phyloP scores from a whole-genome alignment of 2,888 invertebrate species.

The Microctonus brassicae region DNA sequence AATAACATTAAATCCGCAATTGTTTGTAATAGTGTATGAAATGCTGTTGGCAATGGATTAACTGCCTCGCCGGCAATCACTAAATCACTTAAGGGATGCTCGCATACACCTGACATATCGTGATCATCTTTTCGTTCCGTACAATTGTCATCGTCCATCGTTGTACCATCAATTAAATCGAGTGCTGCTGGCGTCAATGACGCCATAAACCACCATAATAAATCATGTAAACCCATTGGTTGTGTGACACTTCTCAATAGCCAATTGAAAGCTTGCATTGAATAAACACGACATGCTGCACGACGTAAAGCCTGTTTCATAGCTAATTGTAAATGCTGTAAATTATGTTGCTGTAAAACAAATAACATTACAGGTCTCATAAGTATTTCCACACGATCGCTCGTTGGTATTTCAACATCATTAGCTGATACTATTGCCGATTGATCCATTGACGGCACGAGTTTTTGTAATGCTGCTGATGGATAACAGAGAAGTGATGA shows the following conservation, averaged over 20 bases:
- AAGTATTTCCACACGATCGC: slow-evolving; percentile 75
- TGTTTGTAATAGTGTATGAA: slow-evolving; percentile 90
- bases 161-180: slow-evolving; percentile 61
- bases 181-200: slow-evolving; percentile 78
- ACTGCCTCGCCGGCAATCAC: slow-evolving; percentile 81
- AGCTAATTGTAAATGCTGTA: slow-evolving; percentile 85
- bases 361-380: slow-evolving; percentile 90
- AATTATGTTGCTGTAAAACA: slow-evolving; percentile 86
- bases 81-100: slow-evolving; percentile 86
- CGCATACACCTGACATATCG: slow-evolving; percentile 75
- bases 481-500: slow-evolving; percentile 90
- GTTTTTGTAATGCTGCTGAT: slow-evolving; percentile 86
- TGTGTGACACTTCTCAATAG: slow-evolving; percentile 91
- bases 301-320: slow-evolving; percentile 90
- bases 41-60: slow-evolving; percentile 78
- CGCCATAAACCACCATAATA: slow-evolving; percentile 96
- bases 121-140: slow-evolving; percentile 68
- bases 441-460: slow-evolving; percentile 78
- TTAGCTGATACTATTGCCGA: slow-evolving; percentile 71
- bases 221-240: slow-evolving; percentile 91
- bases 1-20: slow-evolving; percentile 92
- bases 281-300: slow-evolving; percentile 85
- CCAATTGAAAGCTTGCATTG: slow-evolving; percentile 97
- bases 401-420: slow-evolving; percentile 68
- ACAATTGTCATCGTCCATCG: slow-evolving; percentile 72